Evolutionary conservation across 1,140 invertebrate species (phyloP), one percentile per base, ranked within the genome.

Genomic region (Lasaia peninsularis): DNA sequence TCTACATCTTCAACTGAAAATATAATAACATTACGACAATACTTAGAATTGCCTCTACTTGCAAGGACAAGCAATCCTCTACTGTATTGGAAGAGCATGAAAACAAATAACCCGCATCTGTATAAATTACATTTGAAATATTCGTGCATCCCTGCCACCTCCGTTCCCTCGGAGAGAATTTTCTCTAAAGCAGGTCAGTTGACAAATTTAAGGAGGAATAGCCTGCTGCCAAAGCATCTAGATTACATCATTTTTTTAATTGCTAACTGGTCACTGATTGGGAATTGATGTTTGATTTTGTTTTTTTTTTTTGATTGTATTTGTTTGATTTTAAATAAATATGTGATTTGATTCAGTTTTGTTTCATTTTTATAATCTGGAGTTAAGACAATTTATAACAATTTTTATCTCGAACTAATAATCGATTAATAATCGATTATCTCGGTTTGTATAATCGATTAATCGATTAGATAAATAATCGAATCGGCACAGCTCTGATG

Each of bases 51-150:
- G 50, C 31, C 51, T 4, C 14, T 18, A 52, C 31, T 37, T 16
- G 5, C 5, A 54, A 37, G 33, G 52, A 40, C 52, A 54, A 37
- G 10, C 5, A 54, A 40, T 54, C 18, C 52, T 54, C 52, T 54
- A 21, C 20, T 54, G 33, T 54, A 37, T 21, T 54, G 52, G 52
- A 37, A 54, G 52, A 37, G 33, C 18, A 54, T 54, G 52, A 37
- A 54, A 54, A 54, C 34, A 54, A 54, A 54, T 34, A 54, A 54
- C 52, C 52, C 52, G 11, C 52, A 54, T 54, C 10, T 54, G 14
- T 37, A 54, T 10, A 54, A 54, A 54, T 37, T 35, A 24, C 34
- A 54, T 54, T 24, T 52, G 31, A 52, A 52, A 52, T 54, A 54
- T 54, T 54, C 52, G 34, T 40, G 52, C 34, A 54, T 54, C 3